Evolutionary conservation across 2,113 vertebrate species (phyloP).

Genomic region (Lophotis ruficrista): DNA sequence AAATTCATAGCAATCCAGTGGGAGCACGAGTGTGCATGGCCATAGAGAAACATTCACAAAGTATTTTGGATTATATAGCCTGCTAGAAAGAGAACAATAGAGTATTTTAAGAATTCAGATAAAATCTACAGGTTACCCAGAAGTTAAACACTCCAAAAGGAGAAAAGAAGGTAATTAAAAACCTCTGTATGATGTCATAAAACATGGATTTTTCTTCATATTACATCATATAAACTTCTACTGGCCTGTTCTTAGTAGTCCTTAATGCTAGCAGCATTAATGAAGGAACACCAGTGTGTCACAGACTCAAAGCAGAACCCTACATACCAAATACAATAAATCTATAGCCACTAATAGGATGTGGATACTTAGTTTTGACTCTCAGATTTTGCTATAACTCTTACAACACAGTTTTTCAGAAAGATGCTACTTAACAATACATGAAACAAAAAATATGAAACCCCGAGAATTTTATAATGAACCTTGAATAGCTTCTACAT

Average conservation of each 20-base stretch:
- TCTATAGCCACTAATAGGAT: background rate
- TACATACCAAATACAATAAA: background rate
- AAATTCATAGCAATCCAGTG: background rate
- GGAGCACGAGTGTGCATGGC: background rate
- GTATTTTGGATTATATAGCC: background rate
- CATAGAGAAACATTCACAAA: background rate
- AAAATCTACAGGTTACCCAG: background rate
- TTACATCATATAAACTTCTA: background rate
- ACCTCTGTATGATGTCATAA: background rate
- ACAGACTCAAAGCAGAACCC: background rate
- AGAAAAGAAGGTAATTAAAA: background rate
- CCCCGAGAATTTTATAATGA: background rate
- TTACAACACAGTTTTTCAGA: background rate
- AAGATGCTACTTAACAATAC: background rate
- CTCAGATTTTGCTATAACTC: background rate
- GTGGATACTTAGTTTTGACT: rapidly evolving
- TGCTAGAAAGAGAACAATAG: background rate
- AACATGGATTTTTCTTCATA: background rate
- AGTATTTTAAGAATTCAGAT: background rate
- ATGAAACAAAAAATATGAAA: background rate
- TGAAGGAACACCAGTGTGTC: background rate
- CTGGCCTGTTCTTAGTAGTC: background rate
- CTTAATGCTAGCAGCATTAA: background rate
- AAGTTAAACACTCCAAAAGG: background rate
- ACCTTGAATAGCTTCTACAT: background rate